A percentile compares a stretch with the other conserved stretches of the same genome.
These are phyloP conservation scores for Acanthurus leucopareius DNA, from an alignment of 2,797 vertebrate species.

Conservation along the genomic window DNA sequence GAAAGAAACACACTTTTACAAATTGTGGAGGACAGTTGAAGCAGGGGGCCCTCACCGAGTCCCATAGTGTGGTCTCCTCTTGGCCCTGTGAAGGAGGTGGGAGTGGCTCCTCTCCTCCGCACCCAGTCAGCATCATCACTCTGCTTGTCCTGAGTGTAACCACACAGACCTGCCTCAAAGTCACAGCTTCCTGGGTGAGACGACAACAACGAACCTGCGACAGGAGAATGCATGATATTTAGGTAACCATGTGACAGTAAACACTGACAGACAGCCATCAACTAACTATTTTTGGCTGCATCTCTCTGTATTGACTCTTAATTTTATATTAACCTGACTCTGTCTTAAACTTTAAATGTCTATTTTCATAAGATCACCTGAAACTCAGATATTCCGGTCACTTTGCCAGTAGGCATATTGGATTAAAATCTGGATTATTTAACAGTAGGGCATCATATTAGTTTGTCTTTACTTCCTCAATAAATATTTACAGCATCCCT, in stretches of 20 bases:
- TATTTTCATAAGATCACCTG: not conserved
- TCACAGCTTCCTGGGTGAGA: slow-evolving; percentile 89
- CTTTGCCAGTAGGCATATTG: not conserved
- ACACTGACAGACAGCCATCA: not conserved
- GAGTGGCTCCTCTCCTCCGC: slow-evolving; percentile 89
- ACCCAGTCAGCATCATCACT: slow-evolving; percentile 88
- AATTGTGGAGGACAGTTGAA: not conserved
- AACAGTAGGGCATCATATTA: no score
- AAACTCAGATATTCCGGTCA: not conserved
- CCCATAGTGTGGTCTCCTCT: slow-evolving; percentile 95
- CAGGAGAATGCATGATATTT: not conserved
- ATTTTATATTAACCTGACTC: no score
- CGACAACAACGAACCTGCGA: slow-evolving; percentile 75
- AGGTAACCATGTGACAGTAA: not conserved
- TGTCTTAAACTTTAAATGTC: no score
- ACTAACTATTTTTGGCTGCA: not conserved
- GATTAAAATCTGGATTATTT: not conserved
- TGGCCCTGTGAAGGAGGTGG: slow-evolving; percentile 95
- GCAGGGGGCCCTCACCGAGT: slow-evolving; percentile 87
- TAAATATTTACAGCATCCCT: no score
- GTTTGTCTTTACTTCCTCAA: no score
- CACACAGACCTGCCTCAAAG: slow-evolving; percentile 92
- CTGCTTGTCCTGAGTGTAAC: slow-evolving; percentile 89
- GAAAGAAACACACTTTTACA: no score
- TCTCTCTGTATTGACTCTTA: no score